A percentile compares a stretch with the other conserved stretches of the same genome.
These are phyloP conservation scores for Hermaeophaga mercurialis DNA, from an alignment of 2,888 invertebrate genomes.

Conservation along the genomic window DNA sequence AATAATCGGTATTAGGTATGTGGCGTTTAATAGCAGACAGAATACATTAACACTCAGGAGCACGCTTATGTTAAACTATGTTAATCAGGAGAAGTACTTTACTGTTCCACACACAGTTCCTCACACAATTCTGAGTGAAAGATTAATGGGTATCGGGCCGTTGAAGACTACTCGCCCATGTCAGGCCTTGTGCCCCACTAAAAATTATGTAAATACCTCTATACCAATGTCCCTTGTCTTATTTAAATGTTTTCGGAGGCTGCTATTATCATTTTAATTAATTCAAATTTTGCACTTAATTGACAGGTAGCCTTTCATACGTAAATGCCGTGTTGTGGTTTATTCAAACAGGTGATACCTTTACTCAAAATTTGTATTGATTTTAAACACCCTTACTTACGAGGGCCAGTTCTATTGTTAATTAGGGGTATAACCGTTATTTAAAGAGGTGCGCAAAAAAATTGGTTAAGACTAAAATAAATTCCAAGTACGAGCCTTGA, in stretches of 20 bases:
- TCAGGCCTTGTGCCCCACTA: conserved; percentile 29
- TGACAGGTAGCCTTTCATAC: conserved; percentile 22
- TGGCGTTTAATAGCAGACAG: conserved; percentile 45
- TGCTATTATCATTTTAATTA: conserved; percentile 49
- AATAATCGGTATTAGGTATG: conserved; percentile 44
- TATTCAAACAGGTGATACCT: background rate
- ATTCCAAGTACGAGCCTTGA: too few relatives aligned
- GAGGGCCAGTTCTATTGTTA: conserved; percentile 9
- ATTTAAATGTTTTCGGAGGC: conserved; percentile 45
- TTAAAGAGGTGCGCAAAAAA: too few relatives aligned
- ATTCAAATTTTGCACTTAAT: conserved; percentile 33
- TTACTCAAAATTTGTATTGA: conserved; percentile 2
- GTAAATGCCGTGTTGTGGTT: conserved; percentile 3
- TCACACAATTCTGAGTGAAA: conserved; percentile 38
- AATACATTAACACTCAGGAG: conserved; percentile 47
- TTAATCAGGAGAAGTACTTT: conserved; percentile 44
- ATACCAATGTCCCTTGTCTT: conserved; percentile 43
- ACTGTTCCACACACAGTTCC: conserved; percentile 39
- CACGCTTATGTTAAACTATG: conserved; percentile 53
- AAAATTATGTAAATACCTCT: conserved; percentile 38
- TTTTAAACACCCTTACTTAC: conserved; percentile 3
- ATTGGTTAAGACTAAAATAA: too few relatives aligned
- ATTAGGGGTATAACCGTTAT: too few relatives aligned
- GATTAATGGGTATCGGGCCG: conserved; percentile 40
- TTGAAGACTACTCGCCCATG: conserved; percentile 18